A percentile compares a stretch with the other conserved stretches of the same genome.
These are phyloP conservation scores for Drymonia ruficornis DNA, from an alignment of 2,888 invertebrate genomes.

Conservation along the genomic window DNA sequence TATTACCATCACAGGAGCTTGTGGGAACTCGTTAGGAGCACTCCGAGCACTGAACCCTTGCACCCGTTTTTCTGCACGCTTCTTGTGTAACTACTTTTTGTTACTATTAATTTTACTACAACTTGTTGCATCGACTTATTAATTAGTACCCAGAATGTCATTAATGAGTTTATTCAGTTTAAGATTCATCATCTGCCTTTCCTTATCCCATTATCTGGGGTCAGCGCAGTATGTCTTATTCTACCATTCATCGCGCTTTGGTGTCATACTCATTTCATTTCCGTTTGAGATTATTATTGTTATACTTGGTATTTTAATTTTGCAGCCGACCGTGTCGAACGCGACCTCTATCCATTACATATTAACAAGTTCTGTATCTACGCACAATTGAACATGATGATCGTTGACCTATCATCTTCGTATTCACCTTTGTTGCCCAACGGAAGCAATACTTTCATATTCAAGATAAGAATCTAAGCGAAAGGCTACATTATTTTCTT, in stretches of 20 bases:
- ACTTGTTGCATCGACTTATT: conserved; percentile 30
- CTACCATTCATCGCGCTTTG: no score
- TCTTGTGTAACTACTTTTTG: conserved; percentile 61
- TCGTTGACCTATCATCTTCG: conserved; percentile 47
- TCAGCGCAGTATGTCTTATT: no score
- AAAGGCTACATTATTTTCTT: conserved; percentile 42
- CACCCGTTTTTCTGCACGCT: conserved; percentile 65
- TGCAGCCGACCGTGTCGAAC: conserved; percentile 1
- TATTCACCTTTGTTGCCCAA: conserved; percentile 49
- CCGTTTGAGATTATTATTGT: conserved; percentile 10
- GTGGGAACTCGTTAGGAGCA: conserved; percentile 62
- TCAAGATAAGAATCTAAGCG: conserved; percentile 49
- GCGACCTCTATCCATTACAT: conserved; percentile 15
- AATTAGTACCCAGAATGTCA: conserved; percentile 14
- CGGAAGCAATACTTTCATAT: conserved; percentile 48
- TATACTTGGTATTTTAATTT: conserved; percentile 3
- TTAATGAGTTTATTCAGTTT: conserved; percentile 12
- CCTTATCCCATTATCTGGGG: no score
- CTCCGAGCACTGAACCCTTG: conserved; percentile 69
- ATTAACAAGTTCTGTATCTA: conserved; percentile 42
- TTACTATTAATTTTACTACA: conserved; percentile 58
- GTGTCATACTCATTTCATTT: no score
- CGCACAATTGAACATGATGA: conserved; percentile 51
- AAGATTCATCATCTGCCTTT: no score
- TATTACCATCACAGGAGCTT: conserved; percentile 60